A percentile compares a stretch with the other conserved stretches of the same genome.
Evolutionary conservation across 2,888 invertebrate species (phyloP).

Genomic region (Adelognathus sp.): DNA sequence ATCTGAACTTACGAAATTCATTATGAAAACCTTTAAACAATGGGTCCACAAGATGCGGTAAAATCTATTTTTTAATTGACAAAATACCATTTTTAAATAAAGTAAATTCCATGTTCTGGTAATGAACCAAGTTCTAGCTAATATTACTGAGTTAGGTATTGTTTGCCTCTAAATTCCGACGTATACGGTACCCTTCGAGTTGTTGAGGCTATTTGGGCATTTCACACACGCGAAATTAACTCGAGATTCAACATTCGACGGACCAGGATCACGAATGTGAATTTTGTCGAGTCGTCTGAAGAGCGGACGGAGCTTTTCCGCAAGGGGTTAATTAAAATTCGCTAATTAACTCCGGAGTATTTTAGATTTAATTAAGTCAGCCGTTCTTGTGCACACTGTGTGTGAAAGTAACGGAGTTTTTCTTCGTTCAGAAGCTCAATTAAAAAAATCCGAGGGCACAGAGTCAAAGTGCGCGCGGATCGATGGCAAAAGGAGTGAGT

Average conservation of each 20-base stretch:
- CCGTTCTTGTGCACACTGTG: slow-evolving; percentile 7
- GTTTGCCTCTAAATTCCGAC: too few relatives aligned
- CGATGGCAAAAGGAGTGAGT: slow-evolving; percentile 50
- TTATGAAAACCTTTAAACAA: too few relatives aligned
- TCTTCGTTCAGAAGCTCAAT: slow-evolving; percentile 54
- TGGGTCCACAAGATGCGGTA: too few relatives aligned
- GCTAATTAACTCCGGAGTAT: slow-evolving; percentile 62
- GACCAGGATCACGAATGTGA: background rate
- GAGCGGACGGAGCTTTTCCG: background rate
- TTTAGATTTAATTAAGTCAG: slow-evolving; percentile 61
- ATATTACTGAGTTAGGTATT: too few relatives aligned
- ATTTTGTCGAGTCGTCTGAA: background rate
- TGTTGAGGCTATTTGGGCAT: background rate
- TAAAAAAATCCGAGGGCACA: slow-evolving; percentile 60
- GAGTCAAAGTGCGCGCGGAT: slow-evolving; percentile 61
- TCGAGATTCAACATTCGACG: background rate
- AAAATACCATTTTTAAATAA: too few relatives aligned
- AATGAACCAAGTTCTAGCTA: too few relatives aligned
- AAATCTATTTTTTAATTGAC: too few relatives aligned
- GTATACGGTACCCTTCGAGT: background rate
- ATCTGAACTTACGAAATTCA: too few relatives aligned
- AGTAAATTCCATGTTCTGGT: too few relatives aligned
- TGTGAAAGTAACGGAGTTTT: background rate
- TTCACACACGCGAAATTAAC: background rate
- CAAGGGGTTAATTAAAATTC: slow-evolving; percentile 62